A percentile compares a stretch with the other conserved stretches of the same genome.
phyloP scores from a whole-genome alignment of 2,797 vertebrate genomes.

The Microcaecilia unicolor region DNA sequence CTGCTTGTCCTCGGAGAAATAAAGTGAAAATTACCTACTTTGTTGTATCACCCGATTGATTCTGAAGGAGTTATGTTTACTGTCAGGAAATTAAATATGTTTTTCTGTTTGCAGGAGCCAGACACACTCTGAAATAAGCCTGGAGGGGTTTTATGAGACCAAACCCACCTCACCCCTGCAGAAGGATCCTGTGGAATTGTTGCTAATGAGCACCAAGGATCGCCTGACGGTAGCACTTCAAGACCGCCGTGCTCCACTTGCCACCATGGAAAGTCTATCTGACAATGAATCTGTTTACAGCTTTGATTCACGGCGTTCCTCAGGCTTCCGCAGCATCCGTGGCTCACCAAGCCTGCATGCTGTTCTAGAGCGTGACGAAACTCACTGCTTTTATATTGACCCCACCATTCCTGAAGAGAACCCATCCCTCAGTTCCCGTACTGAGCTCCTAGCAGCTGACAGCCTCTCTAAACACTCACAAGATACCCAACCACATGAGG shows the following conservation, averaged over 20 bases:
- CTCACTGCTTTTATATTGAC: slow-evolving; percentile 76
- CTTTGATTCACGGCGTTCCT: slow-evolving; percentile 91
- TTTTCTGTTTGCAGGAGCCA: slow-evolving; percentile 74
- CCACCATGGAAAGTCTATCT: slow-evolving; percentile 94
- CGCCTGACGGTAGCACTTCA: slow-evolving; percentile 81
- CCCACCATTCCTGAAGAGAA: slow-evolving; percentile 92
- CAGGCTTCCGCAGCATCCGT: slow-evolving; percentile 77
- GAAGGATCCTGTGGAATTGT: slow-evolving; percentile 77
- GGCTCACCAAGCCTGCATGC: slow-evolving; percentile 88
- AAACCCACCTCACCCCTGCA: slow-evolving; percentile 58
- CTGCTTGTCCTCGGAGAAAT: no score
- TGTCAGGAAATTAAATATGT: no score
- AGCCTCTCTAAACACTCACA: slow-evolving; percentile 69
- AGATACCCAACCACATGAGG: slow-evolving; percentile 59
- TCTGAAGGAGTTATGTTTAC: no score
- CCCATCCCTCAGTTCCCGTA: slow-evolving; percentile 91
- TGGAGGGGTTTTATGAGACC: slow-evolving; percentile 92
- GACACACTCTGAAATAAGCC: slow-evolving; percentile 90
- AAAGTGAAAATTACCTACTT: no score
- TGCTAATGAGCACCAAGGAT: slow-evolving; percentile 85
- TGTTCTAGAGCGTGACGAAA: slow-evolving; percentile 70
- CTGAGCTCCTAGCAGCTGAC: slow-evolving; percentile 87
- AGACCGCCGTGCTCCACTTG: slow-evolving; percentile 84
- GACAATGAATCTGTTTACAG: slow-evolving; percentile 94
- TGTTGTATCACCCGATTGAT: no score